Conservation (phyloP, 2,113 vertebrate genomes). For the Gulo gulo region DNA sequence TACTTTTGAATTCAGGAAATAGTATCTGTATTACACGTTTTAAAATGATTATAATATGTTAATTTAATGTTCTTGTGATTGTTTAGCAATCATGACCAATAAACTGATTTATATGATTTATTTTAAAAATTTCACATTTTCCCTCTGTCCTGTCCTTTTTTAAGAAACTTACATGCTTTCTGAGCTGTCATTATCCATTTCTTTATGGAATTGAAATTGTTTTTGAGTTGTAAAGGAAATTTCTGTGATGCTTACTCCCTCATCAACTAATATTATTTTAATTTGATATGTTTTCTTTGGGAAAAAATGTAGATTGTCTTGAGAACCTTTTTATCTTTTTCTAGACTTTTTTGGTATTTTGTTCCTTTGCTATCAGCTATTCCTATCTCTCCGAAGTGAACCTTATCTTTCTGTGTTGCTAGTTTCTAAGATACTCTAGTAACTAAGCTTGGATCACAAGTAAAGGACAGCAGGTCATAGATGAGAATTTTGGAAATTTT, state of each 20-base stretch:
- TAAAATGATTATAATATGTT: neutral
- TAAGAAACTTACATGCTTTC: neutral
- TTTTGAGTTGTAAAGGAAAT: slow-evolving; percentile 48
- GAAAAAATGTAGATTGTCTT: neutral
- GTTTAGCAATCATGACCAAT: neutral
- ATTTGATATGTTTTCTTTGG: slow-evolving; percentile 17
- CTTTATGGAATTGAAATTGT: neutral
- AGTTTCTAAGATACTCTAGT: neutral
- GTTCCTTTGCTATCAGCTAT: neutral
- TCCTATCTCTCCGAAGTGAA: neutral
- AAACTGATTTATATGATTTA: neutral
- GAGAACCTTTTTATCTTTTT: slow-evolving; percentile 38
- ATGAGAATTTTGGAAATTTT: slow-evolving; percentile 26
- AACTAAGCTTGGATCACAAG: neutral
- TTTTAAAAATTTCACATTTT: neutral
- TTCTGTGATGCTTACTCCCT: neutral
- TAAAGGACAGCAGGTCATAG: slow-evolving; percentile 24
- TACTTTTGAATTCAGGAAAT: neutral
- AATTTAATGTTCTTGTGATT: neutral
- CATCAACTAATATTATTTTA: neutral
- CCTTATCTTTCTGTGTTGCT: neutral
- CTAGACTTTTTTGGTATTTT: neutral
- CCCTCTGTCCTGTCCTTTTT: neutral
- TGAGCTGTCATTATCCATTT: neutral
- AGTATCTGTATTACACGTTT: neutral